Conservation (phyloP, 92 coral and sea anemone genomes). For the Siderastrea radians region DNA sequence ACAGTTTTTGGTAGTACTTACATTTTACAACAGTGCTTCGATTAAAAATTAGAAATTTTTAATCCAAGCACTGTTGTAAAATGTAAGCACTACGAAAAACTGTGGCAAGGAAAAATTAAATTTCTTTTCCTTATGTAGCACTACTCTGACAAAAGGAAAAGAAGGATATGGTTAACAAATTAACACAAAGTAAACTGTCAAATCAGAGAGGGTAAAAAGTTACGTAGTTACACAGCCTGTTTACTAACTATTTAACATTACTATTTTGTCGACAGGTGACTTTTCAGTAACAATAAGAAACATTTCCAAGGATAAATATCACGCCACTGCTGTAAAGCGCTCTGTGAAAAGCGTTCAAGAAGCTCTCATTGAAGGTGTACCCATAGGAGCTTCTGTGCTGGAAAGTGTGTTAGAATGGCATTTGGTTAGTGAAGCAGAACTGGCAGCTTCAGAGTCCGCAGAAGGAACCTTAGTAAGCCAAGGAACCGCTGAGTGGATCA, state of each 20-base stretch:
- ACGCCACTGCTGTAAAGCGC: conserved; percentile 7
- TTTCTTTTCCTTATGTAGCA: no score
- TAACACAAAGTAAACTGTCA: neutral
- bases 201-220: no score
- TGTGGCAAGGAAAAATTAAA: no score
- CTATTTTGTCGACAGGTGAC: neutral
- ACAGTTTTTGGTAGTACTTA: no score
- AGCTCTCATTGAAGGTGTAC: conserved; percentile 5
- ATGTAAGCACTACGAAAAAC: no score
- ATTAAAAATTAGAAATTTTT: no score
- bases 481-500: conserved; percentile 34
- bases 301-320: conserved; percentile 23
- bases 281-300: neutral
- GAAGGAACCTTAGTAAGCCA: conserved; percentile 19
- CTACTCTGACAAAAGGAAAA: no score
- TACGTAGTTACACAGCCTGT: no score
- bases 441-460: conserved; percentile 13
- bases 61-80: no score
- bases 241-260: neutral
- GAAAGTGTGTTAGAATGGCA: conserved; percentile 24
- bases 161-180: no score
- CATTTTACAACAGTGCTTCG: no score
- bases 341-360: neutral
- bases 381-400: neutral
- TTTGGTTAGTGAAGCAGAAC: conserved; percentile 13